A percentile compares a stretch with the other conserved stretches of the same genome.
phyloP scores from a whole-genome alignment of 2,113 vertebrate genomes.

The Eclectus roratus region DNA sequence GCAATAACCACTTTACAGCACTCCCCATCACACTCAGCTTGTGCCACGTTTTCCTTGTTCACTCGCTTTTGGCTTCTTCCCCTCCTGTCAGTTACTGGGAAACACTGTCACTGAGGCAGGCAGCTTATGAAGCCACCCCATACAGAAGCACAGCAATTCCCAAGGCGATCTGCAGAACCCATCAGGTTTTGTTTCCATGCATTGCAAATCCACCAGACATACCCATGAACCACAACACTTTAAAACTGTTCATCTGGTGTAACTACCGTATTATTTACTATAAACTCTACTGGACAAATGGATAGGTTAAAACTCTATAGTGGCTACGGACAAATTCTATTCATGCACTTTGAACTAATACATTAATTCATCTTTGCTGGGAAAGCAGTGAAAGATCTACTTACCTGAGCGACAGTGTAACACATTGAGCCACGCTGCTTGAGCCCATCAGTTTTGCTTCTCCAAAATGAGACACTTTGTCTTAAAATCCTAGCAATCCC shows the following conservation, averaged over 20 bases:
- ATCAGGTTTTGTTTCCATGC: not conserved
- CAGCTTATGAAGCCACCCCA: not conserved
- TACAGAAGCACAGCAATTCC: accelerated
- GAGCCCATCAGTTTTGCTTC: not conserved
- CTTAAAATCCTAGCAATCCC: not conserved
- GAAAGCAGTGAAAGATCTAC: not conserved
- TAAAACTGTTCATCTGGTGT: not conserved
- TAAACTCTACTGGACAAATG: not conserved
- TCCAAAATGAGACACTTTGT: not conserved
- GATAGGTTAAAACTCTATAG: not conserved
- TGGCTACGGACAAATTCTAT: not conserved
- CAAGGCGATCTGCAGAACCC: not conserved
- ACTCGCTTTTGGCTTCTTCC: not conserved
- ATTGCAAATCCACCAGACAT: not conserved
- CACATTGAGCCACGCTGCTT: accelerated
- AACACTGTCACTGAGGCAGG: accelerated
- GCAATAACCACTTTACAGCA: accelerated
- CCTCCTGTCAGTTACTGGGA: not conserved
- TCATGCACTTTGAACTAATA: not conserved
- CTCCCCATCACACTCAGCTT: accelerated
- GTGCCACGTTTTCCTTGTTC: not conserved
- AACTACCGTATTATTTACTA: accelerated
- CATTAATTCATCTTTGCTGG: not conserved
- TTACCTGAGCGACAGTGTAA: not conserved
- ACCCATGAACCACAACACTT: not conserved